Base-by-base conservation (phyloP, 2,797 vertebrate genomes). In the Typhlichthys subterraneus region DNA sequence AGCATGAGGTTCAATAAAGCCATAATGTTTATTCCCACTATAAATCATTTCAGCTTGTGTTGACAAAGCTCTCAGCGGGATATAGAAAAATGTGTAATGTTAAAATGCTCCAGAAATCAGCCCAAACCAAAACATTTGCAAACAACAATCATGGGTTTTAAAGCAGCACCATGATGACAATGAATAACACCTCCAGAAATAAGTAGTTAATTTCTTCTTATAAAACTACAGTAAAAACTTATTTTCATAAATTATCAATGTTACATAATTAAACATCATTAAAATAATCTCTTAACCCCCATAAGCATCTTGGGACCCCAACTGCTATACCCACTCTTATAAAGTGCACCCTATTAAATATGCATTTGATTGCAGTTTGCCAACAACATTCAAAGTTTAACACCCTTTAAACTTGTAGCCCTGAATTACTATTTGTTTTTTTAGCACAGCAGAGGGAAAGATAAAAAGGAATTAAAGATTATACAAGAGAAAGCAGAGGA, bases 61-160 rank as follows among this genome's bases (percentile, higher is more conserved):
- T 77, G 76, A 88, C 70, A 76, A 76, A 81, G 61, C 59, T 69
- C 66, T 83, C 75, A 54, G 64, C 29, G 46, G 66, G 57, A 56
- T 69, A 5, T 63, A 53, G 61, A 23, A 76, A 49, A 46, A 72
- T 72, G 57, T 69, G 51, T 65, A 60, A 75, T 58, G 57, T 23
- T 23, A 2, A 23, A 23, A 23, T 64, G 65, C 29, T 75, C 59
- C 7, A 42, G 61, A 56, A 57, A 60, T 52, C 57, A 17, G 50
- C 49, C 33, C 42, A 64, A 68, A 63, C 61, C 55, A 71, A 71
- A 58, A 70, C 70, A 42, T 57, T 38, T 55, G 29, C 45, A 76
- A 45, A 74, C 61, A 64, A 67, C 63, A 71, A 74, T 14, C 17
- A 15, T 51, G 14, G 14, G 15, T 14, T 15, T 51, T 51, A 14